These are phyloP conservation scores for Liopterus haemorrhoidalis DNA, from an alignment of 2,888 invertebrate genomes.

Conservation along the genomic window DNA sequence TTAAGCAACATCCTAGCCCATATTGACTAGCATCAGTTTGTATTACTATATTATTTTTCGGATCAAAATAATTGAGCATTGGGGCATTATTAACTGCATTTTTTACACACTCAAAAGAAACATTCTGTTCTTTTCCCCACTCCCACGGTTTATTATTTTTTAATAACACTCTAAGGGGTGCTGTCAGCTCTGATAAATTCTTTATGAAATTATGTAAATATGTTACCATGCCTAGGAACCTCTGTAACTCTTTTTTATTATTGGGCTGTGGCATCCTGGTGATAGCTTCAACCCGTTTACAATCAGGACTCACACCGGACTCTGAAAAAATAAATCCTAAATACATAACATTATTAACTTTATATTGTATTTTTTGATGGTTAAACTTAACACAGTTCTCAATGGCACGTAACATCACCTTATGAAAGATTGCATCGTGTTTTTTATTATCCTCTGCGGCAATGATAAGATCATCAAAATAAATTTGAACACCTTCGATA, in stretches of 20 bases:
- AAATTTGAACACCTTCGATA: slow-evolving; percentile 25
- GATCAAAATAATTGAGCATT: slow-evolving; percentile 1
- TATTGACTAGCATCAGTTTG: slow-evolving; percentile 2
- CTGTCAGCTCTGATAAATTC: slow-evolving; percentile 6
- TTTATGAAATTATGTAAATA: slow-evolving; percentile 13
- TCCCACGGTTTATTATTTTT: slow-evolving; percentile 3
- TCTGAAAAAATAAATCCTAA: slow-evolving; percentile 3
- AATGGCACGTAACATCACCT: slow-evolving; percentile 15
- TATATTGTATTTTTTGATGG: slow-evolving; percentile 11
- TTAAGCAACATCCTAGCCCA: slow-evolving; percentile 1
- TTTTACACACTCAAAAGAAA: slow-evolving; percentile 1
- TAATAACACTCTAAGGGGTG: slow-evolving; percentile 6
- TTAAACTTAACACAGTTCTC: slow-evolving; percentile 13
- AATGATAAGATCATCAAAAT: slow-evolving; percentile 32
- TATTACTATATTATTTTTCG: not conserved
- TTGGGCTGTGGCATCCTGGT: not conserved
- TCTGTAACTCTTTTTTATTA: slow-evolving; percentile 9
- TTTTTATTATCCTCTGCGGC: slow-evolving; percentile 15
- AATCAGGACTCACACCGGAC: not conserved
- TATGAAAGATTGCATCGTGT: slow-evolving; percentile 9
- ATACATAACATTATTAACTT: slow-evolving; percentile 4
- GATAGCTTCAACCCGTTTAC: not conserved
- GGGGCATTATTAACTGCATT: not conserved
- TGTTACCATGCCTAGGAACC: slow-evolving; percentile 11
- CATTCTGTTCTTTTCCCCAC: not conserved